These are phyloP conservation scores for Poeciliopsis infans DNA, from an alignment of 2,797 vertebrate species.

Conservation along the genomic window DNA sequence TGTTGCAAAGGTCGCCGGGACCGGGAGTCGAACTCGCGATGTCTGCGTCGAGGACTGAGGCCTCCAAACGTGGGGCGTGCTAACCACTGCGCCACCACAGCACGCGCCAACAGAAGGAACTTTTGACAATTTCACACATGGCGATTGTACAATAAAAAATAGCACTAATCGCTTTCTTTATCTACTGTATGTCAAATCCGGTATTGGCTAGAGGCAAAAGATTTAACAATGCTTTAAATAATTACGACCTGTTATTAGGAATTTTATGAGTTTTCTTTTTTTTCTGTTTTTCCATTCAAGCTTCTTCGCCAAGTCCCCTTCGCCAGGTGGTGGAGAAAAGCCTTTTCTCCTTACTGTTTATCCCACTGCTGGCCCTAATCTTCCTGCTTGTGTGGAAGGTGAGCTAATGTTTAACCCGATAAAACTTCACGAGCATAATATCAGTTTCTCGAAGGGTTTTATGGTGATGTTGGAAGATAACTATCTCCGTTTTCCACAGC, in stretches of 20 bases:
- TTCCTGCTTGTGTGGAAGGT: slow-evolving; percentile 84
- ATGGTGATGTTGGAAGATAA: slow-evolving; percentile 2
- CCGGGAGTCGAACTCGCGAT: too few species aligned
- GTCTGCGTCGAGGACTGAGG: too few species aligned
- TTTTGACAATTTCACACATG: background rate
- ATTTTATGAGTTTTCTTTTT: background rate
- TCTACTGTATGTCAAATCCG: background rate
- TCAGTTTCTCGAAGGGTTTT: background rate
- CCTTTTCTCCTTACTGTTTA: slow-evolving; percentile 79
- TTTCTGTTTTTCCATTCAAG: background rate
- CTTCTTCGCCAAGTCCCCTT: background rate
- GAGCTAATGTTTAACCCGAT: slow-evolving; percentile 45
- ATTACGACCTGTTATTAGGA: background rate
- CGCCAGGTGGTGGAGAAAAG: slow-evolving; percentile 74
- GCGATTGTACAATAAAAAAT: background rate
- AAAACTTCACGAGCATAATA: slow-evolving; percentile 9
- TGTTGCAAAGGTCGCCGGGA: too few species aligned
- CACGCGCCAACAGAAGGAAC: background rate
- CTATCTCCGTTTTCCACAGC: background rate
- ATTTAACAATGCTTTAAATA: background rate
- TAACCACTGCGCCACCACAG: too few species aligned
- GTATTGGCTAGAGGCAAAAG: background rate
- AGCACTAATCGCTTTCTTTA: background rate
- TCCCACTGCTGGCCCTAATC: slow-evolving; percentile 76
- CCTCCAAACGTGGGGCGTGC: too few species aligned